Conservation (phyloP, 2,888 invertebrate species). For the Agriopis aurantiaria region DNA sequence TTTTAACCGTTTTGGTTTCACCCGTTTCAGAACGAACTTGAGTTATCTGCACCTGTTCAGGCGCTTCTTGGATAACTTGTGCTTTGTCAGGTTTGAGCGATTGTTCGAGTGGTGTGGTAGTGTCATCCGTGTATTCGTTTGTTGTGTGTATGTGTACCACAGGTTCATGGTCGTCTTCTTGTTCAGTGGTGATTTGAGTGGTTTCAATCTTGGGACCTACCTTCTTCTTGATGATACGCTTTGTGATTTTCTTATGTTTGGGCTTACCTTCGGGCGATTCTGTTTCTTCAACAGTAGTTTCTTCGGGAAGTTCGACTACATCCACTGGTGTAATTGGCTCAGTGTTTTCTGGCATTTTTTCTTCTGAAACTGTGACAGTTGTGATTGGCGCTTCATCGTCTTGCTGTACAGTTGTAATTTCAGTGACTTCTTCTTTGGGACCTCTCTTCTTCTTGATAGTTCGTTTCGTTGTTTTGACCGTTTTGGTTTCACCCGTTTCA, state of each 20-base stretch:
- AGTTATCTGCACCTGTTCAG: conserved; percentile 44
- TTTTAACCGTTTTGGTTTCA: conserved; percentile 56
- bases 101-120: conserved; percentile 39
- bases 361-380: no score
- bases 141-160: conserved; percentile 44
- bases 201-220: conserved; percentile 63
- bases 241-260: conserved; percentile 46
- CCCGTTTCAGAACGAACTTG: conserved; percentile 45
- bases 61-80: conserved; percentile 48
- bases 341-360: no score
- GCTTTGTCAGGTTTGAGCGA: conserved; percentile 45
- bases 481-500: no score
- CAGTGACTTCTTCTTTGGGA: no score
- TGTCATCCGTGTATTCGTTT: conserved; percentile 58
- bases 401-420: no score
- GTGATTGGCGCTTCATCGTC: no score
- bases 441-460: no score
- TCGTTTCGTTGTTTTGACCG: no score
- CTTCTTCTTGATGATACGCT: conserved; percentile 57
- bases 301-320: conserved; percentile 22
- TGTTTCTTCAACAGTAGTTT: conserved; percentile 26
- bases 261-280: conserved; percentile 40
- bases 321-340: conserved; percentile 21
- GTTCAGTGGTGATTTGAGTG: conserved; percentile 58
- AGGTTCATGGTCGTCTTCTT: conserved; percentile 58